Evolutionary conservation across 2,113 vertebrate genomes (phyloP).

Genomic region (Upupa epops): DNA sequence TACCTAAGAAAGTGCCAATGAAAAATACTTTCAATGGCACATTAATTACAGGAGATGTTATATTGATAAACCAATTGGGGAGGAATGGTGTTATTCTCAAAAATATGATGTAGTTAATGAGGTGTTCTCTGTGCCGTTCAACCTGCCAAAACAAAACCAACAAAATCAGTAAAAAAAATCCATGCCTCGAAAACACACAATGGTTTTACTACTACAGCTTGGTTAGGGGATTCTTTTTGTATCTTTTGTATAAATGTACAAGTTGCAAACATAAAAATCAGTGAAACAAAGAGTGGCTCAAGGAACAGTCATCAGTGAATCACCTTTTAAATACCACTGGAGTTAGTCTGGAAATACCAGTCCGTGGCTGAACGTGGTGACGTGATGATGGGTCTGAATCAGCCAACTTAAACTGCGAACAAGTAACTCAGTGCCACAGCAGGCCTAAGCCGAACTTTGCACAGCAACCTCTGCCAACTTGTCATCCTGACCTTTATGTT

Average conservation of each 20-base stretch:
- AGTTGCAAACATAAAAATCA: not conserved
- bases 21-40: conserved; percentile 97
- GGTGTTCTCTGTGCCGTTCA: conserved; percentile 93
- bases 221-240: not conserved
- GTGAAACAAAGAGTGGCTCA: not conserved
- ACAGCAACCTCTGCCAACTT: not conserved
- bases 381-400: not conserved
- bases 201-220: not conserved
- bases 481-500: not conserved
- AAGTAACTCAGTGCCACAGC: not conserved
- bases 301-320: not conserved
- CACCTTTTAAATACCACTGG: not conserved
- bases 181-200: conserved; percentile 2
- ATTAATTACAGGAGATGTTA: conserved; percentile 97
- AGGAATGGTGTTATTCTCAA: conserved; percentile 98
- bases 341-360: not conserved
- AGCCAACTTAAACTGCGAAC: not conserved
- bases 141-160: conserved; percentile 77
- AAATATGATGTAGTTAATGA: conserved; percentile 99
- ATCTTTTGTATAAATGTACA: not conserved
- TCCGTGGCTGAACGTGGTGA: not conserved
- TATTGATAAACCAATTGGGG: conserved; percentile 99
- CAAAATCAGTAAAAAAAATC: not conserved
- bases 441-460: not conserved
- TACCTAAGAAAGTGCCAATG: conserved; percentile 96